Conservation (phyloP, 2,113 vertebrate genomes). For the Pluvialis apricaria region DNA sequence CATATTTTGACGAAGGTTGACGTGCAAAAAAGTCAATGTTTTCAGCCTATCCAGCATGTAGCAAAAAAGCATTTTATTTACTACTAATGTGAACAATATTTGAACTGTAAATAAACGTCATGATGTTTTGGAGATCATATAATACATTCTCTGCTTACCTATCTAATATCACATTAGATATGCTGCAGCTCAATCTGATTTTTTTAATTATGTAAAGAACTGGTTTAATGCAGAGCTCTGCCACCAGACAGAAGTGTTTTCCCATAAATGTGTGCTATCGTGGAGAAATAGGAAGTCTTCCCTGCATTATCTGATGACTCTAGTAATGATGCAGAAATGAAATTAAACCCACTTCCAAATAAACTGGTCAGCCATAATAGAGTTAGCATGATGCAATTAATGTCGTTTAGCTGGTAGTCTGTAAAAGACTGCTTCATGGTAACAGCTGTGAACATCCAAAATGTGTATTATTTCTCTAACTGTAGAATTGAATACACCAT, state of each 20-base stretch:
- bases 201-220: background rate
- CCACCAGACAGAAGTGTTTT: background rate
- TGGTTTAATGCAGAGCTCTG: background rate
- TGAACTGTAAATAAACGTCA: background rate
- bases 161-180: background rate
- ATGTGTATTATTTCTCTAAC: background rate
- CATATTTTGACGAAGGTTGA: background rate
- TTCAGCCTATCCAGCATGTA: background rate
- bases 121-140: background rate
- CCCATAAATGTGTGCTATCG: background rate
- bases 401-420: background rate
- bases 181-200: background rate
- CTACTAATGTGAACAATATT: background rate
- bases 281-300: background rate
- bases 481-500: background rate
- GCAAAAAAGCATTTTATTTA: background rate
- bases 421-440: background rate
- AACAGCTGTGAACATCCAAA: background rate
- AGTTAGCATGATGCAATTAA: background rate
- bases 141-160: background rate
- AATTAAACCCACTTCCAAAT: slow-evolving; percentile 29
- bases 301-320: background rate
- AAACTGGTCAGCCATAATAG: background rate
- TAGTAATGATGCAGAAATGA: slow-evolving; percentile 2
- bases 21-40: background rate